Percentiles rank a stretch among this genome's conserved stretches.
These are phyloP conservation scores for Asobara japonica DNA, from an alignment of 1,140 invertebrate genomes.

Conservation along the genomic window DNA sequence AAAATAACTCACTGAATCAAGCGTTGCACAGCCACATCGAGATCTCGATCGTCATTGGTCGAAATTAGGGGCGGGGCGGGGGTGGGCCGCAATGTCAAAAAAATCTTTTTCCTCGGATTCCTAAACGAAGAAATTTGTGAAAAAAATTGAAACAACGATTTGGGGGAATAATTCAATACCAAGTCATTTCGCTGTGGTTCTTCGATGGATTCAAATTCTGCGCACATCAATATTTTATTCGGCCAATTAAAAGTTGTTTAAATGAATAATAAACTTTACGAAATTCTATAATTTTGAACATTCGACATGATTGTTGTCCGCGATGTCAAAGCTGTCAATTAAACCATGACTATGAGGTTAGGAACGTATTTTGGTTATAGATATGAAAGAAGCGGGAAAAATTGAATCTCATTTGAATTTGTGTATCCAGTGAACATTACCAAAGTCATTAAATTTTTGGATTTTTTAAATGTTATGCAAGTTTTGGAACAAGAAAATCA, in stretches of 20 bases:
- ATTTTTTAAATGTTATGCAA: no score
- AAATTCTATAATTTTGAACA: neutral
- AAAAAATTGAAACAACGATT: neutral
- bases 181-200: neutral
- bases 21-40: constrained; percentile 57
- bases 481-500: no score
- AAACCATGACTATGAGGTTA: neutral
- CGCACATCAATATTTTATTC: neutral
- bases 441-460: no score
- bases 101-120: constrained; percentile 56
- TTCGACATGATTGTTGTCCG: neutral
- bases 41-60: constrained; percentile 52
- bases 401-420: no score
- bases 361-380: no score
- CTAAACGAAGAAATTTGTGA: constrained; percentile 28
- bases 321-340: neutral
- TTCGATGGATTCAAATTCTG: neutral
- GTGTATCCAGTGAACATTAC: no score
- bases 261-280: neutral
- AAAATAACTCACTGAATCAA: constrained; percentile 53
- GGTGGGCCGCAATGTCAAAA: constrained; percentile 52
- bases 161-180: neutral
- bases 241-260: neutral
- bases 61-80: constrained; percentile 55
- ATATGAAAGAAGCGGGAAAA: no score